Evolutionary conservation across 2,113 vertebrate genomes (phyloP).

Genomic region (Lycocorax pyrrhopterus): DNA sequence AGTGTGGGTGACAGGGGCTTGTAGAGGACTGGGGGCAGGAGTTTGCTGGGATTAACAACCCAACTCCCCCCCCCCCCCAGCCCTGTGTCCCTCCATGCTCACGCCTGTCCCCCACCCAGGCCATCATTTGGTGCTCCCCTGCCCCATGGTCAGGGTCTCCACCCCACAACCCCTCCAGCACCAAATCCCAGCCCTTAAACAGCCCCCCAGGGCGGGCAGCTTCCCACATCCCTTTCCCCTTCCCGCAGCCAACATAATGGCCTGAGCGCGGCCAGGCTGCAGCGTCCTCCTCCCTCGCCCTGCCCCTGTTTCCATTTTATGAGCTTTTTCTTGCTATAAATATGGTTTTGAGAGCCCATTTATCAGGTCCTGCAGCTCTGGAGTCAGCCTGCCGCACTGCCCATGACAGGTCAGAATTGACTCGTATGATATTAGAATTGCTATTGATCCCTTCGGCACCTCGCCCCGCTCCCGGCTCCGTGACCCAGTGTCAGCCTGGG

Average conservation of each 20-base stretch:
- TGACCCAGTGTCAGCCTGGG: slow-evolving; percentile 14
- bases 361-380: slow-evolving; percentile 56
- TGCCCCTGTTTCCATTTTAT: slow-evolving; percentile 53
- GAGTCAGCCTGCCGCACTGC: slow-evolving; percentile 54
- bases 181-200: not conserved
- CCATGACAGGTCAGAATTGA: slow-evolving; percentile 68
- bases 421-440: slow-evolving; percentile 70
- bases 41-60: not conserved
- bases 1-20: fast-evolving
- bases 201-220: not conserved
- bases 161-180: not conserved
- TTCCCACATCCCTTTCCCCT: not conserved
- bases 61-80: not conserved
- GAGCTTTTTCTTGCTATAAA: slow-evolving; percentile 65
- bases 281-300: not conserved
- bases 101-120: fast-evolving
- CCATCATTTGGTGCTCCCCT: not conserved
- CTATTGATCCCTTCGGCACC: slow-evolving; percentile 69
- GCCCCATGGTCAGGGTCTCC: not conserved
- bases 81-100: fast-evolving
- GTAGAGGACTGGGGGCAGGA: not conserved
- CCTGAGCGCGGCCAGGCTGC: not conserved
- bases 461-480: slow-evolving; percentile 7
- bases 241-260: not conserved
- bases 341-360: slow-evolving; percentile 63